These are phyloP conservation scores for Rhagologus leucostigma DNA, from an alignment of 2,113 vertebrate species.

Conservation along the genomic window DNA sequence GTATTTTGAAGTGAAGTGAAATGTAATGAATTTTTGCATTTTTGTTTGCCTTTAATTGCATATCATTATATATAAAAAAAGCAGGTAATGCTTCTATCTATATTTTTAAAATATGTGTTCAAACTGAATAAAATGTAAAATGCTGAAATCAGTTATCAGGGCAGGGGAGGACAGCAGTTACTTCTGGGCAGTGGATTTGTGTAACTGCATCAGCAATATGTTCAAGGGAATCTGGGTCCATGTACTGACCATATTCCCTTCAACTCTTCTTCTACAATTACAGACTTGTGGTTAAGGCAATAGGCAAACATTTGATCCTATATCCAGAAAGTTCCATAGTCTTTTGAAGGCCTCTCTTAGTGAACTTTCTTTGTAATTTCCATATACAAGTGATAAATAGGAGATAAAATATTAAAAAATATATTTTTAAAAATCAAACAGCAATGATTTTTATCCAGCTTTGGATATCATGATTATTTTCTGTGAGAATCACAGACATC, in stretches of 20 bases:
- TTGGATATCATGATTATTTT: neutral
- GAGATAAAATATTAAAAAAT: neutral
- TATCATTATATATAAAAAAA: too few species aligned
- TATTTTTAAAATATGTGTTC: neutral
- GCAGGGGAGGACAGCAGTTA: neutral
- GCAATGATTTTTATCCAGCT: neutral
- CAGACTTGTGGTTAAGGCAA: neutral
- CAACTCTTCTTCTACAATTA: neutral
- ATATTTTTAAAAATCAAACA: neutral
- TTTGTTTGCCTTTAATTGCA: neutral
- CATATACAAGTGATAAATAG: neutral
- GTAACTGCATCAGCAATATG: fast-evolving
- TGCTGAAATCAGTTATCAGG: neutral
- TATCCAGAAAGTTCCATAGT: neutral
- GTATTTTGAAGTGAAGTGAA: neutral
- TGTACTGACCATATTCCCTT: neutral
- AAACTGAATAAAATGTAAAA: neutral
- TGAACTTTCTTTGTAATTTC: neutral
- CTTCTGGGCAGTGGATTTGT: neutral
- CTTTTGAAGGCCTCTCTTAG: neutral
- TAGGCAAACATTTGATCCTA: neutral
- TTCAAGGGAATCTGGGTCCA: neutral
- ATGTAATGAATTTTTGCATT: neutral
- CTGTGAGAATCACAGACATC: neutral
- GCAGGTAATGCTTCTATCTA: fast-evolving